Evolutionary conservation across 1,140 invertebrate genomes (phyloP).

Genomic region (Conus ventricosus): DNA sequence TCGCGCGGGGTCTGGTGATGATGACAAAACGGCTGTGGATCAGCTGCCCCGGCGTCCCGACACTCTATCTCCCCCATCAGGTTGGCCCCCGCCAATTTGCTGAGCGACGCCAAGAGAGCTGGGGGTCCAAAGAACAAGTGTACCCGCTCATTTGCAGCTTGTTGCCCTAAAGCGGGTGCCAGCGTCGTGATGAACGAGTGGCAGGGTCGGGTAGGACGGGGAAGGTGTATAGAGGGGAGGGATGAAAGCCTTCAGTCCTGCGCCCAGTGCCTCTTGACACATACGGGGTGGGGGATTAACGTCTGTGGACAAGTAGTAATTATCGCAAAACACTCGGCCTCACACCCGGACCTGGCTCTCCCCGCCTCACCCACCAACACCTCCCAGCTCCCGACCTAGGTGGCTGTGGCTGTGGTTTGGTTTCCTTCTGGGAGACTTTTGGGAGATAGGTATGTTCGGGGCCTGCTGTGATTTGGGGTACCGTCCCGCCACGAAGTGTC

Average conservation of each 20-base stretch:
- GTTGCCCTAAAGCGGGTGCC: background rate
- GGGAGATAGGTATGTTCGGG: too few species aligned
- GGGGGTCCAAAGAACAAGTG: background rate
- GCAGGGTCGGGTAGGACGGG: background rate
- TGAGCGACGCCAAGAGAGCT: background rate
- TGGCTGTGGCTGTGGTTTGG: too few species aligned
- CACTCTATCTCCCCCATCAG: slow-evolving; percentile 2
- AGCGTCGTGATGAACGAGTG: background rate
- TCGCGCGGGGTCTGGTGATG: background rate
- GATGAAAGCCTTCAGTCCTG: background rate
- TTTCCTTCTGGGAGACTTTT: too few species aligned
- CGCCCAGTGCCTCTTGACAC: background rate
- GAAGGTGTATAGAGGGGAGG: background rate
- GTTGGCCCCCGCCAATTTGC: background rate
- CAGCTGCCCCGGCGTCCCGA: background rate
- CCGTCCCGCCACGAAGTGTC: too few species aligned
- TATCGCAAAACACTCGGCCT: background rate
- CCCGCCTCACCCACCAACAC: too few species aligned
- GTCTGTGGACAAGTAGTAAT: slow-evolving; percentile 3
- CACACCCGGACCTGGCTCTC: background rate
- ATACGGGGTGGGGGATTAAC: background rate
- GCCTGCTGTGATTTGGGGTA: too few species aligned
- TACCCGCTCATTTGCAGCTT: slow-evolving; percentile 4
- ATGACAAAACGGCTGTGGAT: background rate
- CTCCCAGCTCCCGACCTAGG: too few species aligned